Evolutionary conservation across 2,888 invertebrate species (phyloP).

Genomic region (Noctuana brunneofusca): DNA sequence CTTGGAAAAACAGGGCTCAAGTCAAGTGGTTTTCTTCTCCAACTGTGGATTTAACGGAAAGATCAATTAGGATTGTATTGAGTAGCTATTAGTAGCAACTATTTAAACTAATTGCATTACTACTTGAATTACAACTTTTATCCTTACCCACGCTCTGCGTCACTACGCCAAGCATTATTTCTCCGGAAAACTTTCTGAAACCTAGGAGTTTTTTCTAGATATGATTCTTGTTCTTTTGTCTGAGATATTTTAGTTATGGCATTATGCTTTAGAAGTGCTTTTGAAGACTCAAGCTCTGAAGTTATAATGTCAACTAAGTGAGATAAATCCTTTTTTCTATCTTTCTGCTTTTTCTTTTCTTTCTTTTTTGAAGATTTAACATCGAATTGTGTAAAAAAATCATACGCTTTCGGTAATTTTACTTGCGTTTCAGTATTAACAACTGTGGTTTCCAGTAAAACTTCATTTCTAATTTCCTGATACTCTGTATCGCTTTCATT

Average conservation of each 20-base stretch:
- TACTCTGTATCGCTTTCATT: conserved; percentile 63
- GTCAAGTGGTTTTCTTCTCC: conserved; percentile 37
- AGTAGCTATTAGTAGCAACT: too few species aligned
- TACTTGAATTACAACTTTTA: too few species aligned
- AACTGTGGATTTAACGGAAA: conserved; percentile 43
- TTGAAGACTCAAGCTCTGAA: conserved; percentile 55
- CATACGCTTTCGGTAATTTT: conserved; percentile 52
- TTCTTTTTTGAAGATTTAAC: conserved; percentile 48
- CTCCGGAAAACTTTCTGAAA: conserved; percentile 43
- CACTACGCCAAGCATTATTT: conserved; percentile 41
- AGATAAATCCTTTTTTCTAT: conserved; percentile 46
- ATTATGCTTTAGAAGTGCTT: conserved; percentile 54
- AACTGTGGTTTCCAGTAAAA: conserved; percentile 45
- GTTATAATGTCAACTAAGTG: conserved; percentile 66
- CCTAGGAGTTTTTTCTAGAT: conserved; percentile 45
- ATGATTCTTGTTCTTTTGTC: conserved; percentile 45
- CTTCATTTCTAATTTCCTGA: conserved; percentile 62
- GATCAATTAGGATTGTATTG: not conserved
- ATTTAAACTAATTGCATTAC: too few species aligned
- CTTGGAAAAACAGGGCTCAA: conserved; percentile 63
- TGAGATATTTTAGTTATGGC: conserved; percentile 50
- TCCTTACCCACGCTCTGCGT: conserved; percentile 60
- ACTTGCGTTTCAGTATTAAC: conserved; percentile 42
- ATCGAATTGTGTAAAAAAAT: conserved; percentile 64
- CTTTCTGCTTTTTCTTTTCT: conserved; percentile 53